Evolutionary conservation across 1,140 invertebrate species (phyloP).

Genomic region (Berghia stephanieae): DNA sequence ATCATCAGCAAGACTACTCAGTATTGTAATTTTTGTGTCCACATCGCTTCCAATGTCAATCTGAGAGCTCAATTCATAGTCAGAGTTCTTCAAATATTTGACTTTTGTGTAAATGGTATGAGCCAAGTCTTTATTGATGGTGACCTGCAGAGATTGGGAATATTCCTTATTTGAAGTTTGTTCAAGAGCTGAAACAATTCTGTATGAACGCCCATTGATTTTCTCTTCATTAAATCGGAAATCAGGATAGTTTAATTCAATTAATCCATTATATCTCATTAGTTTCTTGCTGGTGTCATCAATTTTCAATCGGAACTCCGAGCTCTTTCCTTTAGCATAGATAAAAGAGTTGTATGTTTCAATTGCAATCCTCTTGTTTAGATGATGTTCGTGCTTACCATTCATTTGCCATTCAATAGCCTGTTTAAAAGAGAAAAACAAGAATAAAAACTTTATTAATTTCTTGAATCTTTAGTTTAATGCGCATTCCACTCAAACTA

Average conservation of each 20-base stretch:
- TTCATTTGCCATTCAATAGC: constrained; percentile 35
- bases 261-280: not conserved
- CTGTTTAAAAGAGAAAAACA: constrained; percentile 12
- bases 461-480: not conserved
- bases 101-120: constrained; percentile 8
- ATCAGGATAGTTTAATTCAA: constrained; percentile 15
- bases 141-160: constrained; percentile 9
- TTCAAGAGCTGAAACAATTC: not conserved
- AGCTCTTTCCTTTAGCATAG: constrained; percentile 34
- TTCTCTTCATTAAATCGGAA: not conserved
- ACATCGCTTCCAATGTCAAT: not conserved
- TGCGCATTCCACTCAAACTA: no score
- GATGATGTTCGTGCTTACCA: constrained; percentile 34
- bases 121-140: not conserved
- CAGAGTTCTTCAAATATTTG: constrained; percentile 10
- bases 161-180: constrained; percentile 20
- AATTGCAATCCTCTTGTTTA: constrained; percentile 2
- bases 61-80: constrained; percentile 29
- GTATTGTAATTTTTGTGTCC: not conserved
- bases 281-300: constrained; percentile 12
- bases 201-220: not conserved
- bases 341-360: constrained; percentile 29
- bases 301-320: not conserved
- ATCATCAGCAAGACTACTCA: no score
- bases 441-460: not conserved